Evolutionary conservation across 2,113 vertebrate genomes (phyloP), one percentile per base, ranked within the genome.

Genomic region (Canis aureus): DNA sequence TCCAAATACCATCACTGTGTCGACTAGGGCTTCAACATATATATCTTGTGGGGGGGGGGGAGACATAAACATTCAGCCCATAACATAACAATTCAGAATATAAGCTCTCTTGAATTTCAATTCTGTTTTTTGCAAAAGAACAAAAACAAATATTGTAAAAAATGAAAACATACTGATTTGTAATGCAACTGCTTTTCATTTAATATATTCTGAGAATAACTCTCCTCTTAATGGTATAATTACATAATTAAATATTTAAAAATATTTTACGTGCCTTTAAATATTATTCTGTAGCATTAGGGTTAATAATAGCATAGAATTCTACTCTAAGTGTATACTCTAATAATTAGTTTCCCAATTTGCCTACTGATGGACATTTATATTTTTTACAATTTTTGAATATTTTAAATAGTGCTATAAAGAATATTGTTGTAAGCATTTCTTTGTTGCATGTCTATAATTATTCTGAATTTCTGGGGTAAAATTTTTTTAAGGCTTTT

Each of bases 331-430:
- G 9, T 88, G 67, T 81, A 64, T 38, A 25, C 13, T 86, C 38
- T 84, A n/a, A 43, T 88, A n/a, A 53, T 88, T 96, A 79, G 29
- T 80, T 83, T 93, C 19, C 12, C 62, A 93, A 0, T 79, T 73
- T 25, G 57, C 6, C 1, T 74, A 27, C 35, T 89, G 57, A 60
- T 71, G 29, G 22, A 25, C 23, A 79, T 67, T 94, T 96, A 53
- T 15, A 64, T 80, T 91, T 96, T 96, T 95, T 53, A 51, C 89
- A 85, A 92, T 82, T 87, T 94, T 93, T 51, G 64, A 90, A 69
- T 88, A 93, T 69, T 96, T 88, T 87, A 76, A 73, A 15, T 88
- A 89, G 7, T 85, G 11, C 29, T 89, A 27, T 79, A 67, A 94
- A 78, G 73, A 92, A 83, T 43, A 92, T 92, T 96, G n/a, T 73